phyloP scores from a whole-genome alignment of 2,888 invertebrate genomes.

The Theristus sp. region DNA sequence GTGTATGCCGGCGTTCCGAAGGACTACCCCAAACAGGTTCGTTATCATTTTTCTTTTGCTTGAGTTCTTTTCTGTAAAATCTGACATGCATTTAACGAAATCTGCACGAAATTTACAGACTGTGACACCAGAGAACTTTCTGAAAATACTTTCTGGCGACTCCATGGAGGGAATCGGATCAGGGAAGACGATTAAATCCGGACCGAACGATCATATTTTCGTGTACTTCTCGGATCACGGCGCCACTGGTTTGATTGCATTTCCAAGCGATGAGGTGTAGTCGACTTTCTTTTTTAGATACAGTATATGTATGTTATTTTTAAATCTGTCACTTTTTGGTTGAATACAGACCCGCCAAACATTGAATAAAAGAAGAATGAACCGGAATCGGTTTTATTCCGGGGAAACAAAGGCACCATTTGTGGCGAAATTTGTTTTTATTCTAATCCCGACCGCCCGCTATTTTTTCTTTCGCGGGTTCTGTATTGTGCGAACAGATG shows the following conservation, averaged over 20 bases:
- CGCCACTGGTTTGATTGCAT: conserved; percentile 40
- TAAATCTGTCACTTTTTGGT: conserved; percentile 1
- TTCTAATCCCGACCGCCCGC: too few species aligned
- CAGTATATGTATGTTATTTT: not conserved
- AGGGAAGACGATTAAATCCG: conserved; percentile 37
- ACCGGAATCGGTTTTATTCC: too few species aligned
- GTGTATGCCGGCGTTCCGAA: conserved; percentile 41
- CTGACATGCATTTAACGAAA: too few species aligned
- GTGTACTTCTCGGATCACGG: conserved; percentile 46
- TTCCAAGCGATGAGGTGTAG: conserved; percentile 34
- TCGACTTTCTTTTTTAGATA: not conserved
- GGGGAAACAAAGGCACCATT: too few species aligned
- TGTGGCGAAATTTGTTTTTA: too few species aligned
- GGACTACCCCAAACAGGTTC: conserved; percentile 36
- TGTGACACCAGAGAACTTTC: conserved; percentile 40
- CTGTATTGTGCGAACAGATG: too few species aligned
- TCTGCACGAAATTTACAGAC: conserved; percentile 28
- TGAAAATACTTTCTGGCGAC: conserved; percentile 40
- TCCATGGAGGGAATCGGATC: conserved; percentile 36
- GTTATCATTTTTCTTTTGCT: too few species aligned
- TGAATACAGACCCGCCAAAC: not conserved
- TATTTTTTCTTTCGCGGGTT: too few species aligned
- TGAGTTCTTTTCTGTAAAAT: too few species aligned
- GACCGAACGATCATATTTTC: conserved; percentile 42
- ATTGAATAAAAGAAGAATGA: too few species aligned